Evolutionary conservation across 1,140 invertebrate species (phyloP), one percentile per base, ranked within the genome.

Genomic region (Hetaerina americana): DNA sequence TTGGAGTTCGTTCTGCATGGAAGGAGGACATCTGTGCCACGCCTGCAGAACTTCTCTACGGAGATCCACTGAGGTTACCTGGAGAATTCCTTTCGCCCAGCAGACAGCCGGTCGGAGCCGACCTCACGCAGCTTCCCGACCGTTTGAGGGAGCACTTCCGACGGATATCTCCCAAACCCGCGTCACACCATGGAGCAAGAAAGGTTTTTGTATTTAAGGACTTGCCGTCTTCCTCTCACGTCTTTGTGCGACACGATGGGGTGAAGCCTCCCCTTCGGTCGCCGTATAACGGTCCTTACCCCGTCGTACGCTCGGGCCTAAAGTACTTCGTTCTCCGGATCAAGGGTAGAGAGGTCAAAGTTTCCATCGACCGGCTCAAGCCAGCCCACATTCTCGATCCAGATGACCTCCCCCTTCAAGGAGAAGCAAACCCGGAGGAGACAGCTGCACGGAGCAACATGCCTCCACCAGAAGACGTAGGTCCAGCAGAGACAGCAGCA

Each of bases 1-100:
- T n/a, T n/a, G 77, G 78, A 10, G 29, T 78, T 10, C 69, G 77
- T 0, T 70, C 72, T 5, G 27, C 68, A 8, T 75, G 68, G 72
- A 77, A 73, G 70, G 77, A 73, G 8, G 76, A 77, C 66, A 5
- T 77, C 6, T 68, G 73, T 27, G 40, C 77, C 0, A 71, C 77
- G 12, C 49, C 76, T 40, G 76, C 78, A 5, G 75, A 78, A 49
- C n/a, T n/a, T n/a, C n/a, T n/a, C n/a, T n/a, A n/a, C n/a, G n/a
- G n/a, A n/a, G n/a, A n/a, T n/a, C n/a, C 72, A 5, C 28, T 78
- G 6, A 69, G 76, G 57, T 66, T 78, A 25, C 77, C 77, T 27
- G 76, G 75, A 1, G 74, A 78, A 66, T 78, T 78, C 72, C 69
- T n/a, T n/a, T n/a, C n/a, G n/a, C n/a, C n/a, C n/a, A n/a, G n/a